A percentile compares a stretch with the other conserved stretches of the same genome.
Conservation (phyloP, 2,797 vertebrate genomes). For the Myoxocephalus aenaeus region DNA sequence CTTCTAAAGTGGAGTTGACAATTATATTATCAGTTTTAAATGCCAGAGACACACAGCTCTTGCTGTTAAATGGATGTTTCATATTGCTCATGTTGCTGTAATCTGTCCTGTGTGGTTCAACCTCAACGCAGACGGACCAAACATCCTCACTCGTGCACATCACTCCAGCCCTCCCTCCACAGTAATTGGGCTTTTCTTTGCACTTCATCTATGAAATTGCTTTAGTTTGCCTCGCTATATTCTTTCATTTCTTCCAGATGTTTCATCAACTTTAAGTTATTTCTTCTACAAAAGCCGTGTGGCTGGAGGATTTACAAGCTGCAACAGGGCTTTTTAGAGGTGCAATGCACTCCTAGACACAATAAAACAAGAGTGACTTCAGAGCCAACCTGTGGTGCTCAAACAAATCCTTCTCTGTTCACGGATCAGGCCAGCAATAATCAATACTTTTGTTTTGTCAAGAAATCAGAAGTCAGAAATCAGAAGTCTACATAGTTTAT, state of each 20-base stretch:
- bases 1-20: constrained; percentile 47
- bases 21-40: constrained; percentile 37
- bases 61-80: constrained; percentile 31
- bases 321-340: constrained; percentile 27
- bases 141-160: constrained; percentile 61
- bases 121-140: constrained; percentile 39
- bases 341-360: constrained; percentile 1
- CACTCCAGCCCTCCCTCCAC: constrained; percentile 46
- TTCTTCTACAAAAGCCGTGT: constrained; percentile 38
- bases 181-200: constrained; percentile 71
- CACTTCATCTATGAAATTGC: constrained; percentile 66
- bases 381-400: constrained; percentile 20
- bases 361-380: constrained; percentile 9
- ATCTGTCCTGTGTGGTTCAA: constrained; percentile 50
- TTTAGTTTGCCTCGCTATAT: constrained; percentile 51
- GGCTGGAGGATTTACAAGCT: constrained; percentile 47
- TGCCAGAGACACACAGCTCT: constrained; percentile 5
- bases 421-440: neutral
- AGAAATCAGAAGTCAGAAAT: no score
- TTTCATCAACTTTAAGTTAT: constrained; percentile 68
- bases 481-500: neutral
- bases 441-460: neutral
- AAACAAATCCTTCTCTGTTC: constrained; percentile 3
- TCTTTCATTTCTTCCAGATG: constrained; percentile 64
- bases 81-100: constrained; percentile 48